Conservation (phyloP, 2,113 vertebrate genomes). For the Chauna torquata region DNA sequence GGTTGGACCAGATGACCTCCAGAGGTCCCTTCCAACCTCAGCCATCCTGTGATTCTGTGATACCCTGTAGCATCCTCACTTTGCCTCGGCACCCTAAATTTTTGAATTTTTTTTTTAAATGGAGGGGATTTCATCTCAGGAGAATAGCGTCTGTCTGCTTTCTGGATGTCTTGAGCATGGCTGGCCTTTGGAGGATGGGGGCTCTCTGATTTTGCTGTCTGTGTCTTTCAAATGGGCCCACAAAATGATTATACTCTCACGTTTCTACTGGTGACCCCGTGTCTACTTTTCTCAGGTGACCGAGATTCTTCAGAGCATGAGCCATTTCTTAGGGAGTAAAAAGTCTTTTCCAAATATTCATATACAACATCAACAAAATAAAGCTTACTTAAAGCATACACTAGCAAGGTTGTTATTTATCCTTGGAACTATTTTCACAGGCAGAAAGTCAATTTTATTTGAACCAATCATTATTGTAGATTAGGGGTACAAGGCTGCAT, state of each 20-base stretch:
- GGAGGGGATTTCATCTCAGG: neutral
- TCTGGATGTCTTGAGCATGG: fast-evolving
- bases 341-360: slow-evolving; percentile 1
- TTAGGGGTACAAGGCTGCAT: neutral
- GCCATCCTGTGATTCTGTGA: neutral
- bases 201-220: neutral
- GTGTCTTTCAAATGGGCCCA: neutral
- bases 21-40: neutral
- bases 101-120: neutral
- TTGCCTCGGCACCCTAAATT: neutral
- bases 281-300: neutral
- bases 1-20: neutral
- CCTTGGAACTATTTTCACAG: neutral
- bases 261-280: neutral
- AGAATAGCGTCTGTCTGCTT: neutral
- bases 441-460: neutral
- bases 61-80: neutral
- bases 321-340: neutral
- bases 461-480: neutral
- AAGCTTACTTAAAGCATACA: neutral
- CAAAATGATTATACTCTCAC: neutral
- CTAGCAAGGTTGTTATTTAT: neutral
- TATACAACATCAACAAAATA: neutral
- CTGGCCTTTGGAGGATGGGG: neutral
- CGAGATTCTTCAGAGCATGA: neutral